Conservation (phyloP, 2,113 vertebrate species). For the Sardina pilchardus region DNA sequence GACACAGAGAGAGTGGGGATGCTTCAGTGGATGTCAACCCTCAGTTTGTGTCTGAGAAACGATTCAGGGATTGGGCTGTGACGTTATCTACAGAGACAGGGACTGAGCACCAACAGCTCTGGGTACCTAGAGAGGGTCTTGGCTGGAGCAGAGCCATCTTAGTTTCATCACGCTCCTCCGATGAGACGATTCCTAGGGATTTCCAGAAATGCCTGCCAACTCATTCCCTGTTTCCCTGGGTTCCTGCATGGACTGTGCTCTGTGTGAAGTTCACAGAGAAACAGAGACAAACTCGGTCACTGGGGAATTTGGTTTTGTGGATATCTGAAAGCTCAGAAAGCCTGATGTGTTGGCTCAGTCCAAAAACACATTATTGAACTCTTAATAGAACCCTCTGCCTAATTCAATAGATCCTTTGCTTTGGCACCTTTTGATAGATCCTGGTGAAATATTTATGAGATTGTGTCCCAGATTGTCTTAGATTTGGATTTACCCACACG, state of each 20-base stretch:
- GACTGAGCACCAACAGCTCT: conserved; percentile 16
- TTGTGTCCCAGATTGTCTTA: not conserved
- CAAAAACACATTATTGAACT: not conserved
- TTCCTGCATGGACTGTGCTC: not conserved
- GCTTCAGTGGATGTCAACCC: not conserved
- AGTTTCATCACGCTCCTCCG: conserved; percentile 30
- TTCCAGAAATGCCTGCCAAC: not conserved
- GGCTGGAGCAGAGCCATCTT: not conserved
- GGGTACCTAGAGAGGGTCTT: not conserved
- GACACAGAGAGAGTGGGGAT: not conserved
- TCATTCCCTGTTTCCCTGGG: not conserved
- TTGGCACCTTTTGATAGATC: not conserved
- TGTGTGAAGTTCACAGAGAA: not conserved
- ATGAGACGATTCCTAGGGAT: conserved; percentile 18
- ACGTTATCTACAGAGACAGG: conserved; percentile 35
- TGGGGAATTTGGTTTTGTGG: not conserved
- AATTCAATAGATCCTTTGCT: not conserved
- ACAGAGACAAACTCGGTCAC: not conserved
- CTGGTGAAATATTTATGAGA: not conserved
- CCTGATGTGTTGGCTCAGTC: not conserved
- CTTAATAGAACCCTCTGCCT: not conserved
- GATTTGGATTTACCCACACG: not conserved
- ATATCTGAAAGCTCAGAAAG: not conserved
- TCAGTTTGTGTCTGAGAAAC: not conserved
- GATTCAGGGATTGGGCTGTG: not conserved